Evolutionary conservation across 1,140 invertebrate species (phyloP), one percentile per base, ranked within the genome.

Genomic region (Yoshiicerus persimilis): DNA sequence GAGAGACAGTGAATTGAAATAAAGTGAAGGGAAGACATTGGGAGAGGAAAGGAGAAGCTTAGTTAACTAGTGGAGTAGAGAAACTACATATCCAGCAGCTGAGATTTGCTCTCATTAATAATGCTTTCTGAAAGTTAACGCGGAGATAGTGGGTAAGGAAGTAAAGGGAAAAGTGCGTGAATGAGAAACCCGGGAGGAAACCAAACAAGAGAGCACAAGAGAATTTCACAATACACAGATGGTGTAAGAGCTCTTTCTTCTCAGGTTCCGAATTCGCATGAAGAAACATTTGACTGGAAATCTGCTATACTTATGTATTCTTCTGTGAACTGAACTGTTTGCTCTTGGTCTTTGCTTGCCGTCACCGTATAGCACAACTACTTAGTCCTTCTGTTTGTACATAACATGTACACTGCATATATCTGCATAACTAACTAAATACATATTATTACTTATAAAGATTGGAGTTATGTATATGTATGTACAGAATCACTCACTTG

Each of bases 241-340:
- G 86, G 86, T 87, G 86, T 56, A 75, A 39, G 64, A 77, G 66
- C 86, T 87, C 86, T 34, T 75, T 75, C 34, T 75, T 70, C 77
- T 41, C 36, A 87, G 87, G 30, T 38, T 85, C 70, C 70, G 70
- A 87, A 80, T 87, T 80, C 77, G 86, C 62, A 86, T 86, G 34
- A 90, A 84, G 66, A 89, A 89, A 88, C 91, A 91, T 77, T 64
- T 85, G 32, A 86, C 89, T 90, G 90, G 88, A 39, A 38, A 75
- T 77, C 25, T 66, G 36, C 64, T 75, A 85, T 89, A 89, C 87
- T 88, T 89, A 90, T 91, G 23, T 70, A 25, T 70, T 70, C 64
- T 70, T 70, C 20, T 70, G 64, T 56, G 47, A 56, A 56, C 47
- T 56, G 3, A n/a, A 56, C 47, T 56, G 47, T 56, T 56, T 56